Percentiles rank a stretch among this genome's conserved stretches.
phyloP scores from a whole-genome alignment of 1,140 invertebrate genomes.

The Drosophila aff. region DNA sequence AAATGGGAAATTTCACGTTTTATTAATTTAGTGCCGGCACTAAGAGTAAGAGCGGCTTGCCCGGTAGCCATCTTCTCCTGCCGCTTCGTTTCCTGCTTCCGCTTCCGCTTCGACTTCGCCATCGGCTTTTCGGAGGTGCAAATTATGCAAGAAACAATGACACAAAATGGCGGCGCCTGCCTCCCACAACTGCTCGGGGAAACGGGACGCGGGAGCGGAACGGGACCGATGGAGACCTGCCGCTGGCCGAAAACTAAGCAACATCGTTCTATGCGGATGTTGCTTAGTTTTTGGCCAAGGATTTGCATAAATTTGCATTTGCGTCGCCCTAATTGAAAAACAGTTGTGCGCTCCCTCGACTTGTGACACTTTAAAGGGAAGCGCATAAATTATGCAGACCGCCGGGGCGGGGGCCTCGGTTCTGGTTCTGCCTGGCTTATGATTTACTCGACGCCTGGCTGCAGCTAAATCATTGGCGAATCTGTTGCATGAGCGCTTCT shows the following conservation, averaged over 20 bases:
- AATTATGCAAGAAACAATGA: conserved; percentile 77
- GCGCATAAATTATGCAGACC: conserved; percentile 70
- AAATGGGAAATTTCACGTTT: conserved; percentile 76
- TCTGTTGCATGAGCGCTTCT: conserved; percentile 62
- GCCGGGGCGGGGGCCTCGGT: background rate
- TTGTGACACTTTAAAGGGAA: conserved; percentile 75
- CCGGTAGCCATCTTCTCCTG: conserved; percentile 51
- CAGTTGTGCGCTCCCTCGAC: conserved; percentile 50
- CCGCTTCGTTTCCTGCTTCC: conserved; percentile 26
- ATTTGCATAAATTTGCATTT: conserved; percentile 82
- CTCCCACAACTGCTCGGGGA: conserved; percentile 18
- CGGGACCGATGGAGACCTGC: conserved; percentile 16
- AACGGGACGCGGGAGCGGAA: background rate
- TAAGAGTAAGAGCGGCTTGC: conserved; percentile 50
- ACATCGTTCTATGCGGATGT: conserved; percentile 44
- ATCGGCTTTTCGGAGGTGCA: conserved; percentile 42
- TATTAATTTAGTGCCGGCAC: conserved; percentile 70
- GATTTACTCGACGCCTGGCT: conserved; percentile 73
- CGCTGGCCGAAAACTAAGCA: conserved; percentile 12
- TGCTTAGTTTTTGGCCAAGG: conserved; percentile 75
- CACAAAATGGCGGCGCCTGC: conserved; percentile 60
- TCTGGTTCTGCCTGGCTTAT: conserved; percentile 42
- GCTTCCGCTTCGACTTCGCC: conserved; percentile 32
- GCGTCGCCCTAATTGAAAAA: conserved; percentile 72
- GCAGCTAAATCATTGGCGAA: conserved; percentile 78